Conservation (phyloP, 2,797 vertebrate species). For the Diplodus puntazzo region DNA sequence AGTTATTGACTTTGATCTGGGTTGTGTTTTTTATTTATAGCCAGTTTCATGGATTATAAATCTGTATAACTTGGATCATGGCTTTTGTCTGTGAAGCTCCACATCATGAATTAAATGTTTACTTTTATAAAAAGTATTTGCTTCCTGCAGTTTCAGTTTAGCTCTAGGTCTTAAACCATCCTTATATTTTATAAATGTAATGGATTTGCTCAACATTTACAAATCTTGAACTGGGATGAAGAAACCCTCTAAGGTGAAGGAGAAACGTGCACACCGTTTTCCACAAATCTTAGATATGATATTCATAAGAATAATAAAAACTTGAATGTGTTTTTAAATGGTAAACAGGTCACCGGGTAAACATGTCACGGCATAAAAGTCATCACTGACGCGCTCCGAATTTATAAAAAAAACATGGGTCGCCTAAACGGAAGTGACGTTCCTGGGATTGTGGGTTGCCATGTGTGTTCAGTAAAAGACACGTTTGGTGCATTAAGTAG, state of each 20-base stretch:
- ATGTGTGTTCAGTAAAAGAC: conserved; percentile 2
- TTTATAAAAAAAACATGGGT: neutral
- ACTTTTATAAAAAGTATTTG: neutral
- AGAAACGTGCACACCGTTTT: no score
- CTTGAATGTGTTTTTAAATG: neutral
- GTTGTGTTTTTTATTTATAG: conserved; percentile 54
- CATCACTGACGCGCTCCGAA: neutral
- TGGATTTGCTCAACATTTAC: no score
- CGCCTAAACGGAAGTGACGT: conserved; percentile 7
- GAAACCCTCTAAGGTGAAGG: no score
- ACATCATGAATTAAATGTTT: neutral
- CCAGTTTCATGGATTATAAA: neutral
- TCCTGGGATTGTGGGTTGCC: conserved; percentile 29
- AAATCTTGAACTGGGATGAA: no score
- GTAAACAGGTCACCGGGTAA: neutral
- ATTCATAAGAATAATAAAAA: neutral
- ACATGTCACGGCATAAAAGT: neutral
- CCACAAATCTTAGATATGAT: no score
- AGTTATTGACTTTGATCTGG: conserved; percentile 93
- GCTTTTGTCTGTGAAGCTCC: neutral
- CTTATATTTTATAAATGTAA: no score
- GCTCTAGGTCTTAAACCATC: no score
- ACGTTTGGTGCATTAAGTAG: neutral
- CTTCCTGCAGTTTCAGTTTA: no score
- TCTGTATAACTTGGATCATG: neutral